These are phyloP conservation scores for Passer montanus DNA, from an alignment of 2,113 vertebrate species.

Conservation along the genomic window DNA sequence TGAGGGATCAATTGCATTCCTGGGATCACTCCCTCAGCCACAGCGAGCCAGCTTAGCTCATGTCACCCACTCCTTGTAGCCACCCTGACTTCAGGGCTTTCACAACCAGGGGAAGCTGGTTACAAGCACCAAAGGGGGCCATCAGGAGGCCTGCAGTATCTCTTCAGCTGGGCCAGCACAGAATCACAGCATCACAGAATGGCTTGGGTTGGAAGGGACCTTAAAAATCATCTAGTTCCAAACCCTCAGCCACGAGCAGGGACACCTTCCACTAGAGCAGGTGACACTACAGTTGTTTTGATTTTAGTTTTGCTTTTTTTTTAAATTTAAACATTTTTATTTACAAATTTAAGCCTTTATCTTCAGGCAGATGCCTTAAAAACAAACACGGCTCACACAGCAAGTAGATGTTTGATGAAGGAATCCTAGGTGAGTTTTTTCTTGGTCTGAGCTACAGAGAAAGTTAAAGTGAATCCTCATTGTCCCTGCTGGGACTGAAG, in stretches of 20 bases:
- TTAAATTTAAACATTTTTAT: background rate
- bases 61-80: background rate
- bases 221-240: background rate
- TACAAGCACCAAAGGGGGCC: background rate
- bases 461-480: background rate
- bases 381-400: rapidly evolving
- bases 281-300: background rate
- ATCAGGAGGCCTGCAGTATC: background rate
- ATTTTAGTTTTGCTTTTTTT: background rate
- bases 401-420: background rate
- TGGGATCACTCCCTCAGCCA: background rate
- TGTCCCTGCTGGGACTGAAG: background rate
- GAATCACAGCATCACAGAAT: background rate
- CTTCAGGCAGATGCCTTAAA: background rate
- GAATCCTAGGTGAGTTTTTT: background rate
- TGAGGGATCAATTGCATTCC: background rate
- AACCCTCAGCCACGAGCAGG: background rate
- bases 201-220: background rate
- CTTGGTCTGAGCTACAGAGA: background rate
- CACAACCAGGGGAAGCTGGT: background rate
- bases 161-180: background rate
- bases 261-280: background rate
- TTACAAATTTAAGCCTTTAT: background rate
- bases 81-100: background rate
- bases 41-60: background rate